These are phyloP conservation scores for Scophthalmus maximus DNA, from an alignment of 2,113 vertebrate species.

Conservation along the genomic window DNA sequence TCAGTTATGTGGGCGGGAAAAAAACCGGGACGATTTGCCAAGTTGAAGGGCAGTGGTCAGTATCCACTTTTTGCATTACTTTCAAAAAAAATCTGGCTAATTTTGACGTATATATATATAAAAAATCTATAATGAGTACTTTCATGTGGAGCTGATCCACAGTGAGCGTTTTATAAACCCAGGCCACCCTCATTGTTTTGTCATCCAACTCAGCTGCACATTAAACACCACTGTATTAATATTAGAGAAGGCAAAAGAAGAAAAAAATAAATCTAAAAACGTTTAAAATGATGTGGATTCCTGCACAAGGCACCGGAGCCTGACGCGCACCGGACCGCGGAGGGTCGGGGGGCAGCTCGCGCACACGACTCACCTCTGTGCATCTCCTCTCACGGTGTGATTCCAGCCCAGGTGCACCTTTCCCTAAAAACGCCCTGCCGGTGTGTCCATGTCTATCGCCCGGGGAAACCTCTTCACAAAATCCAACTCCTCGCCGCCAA, in stretches of 20 bases:
- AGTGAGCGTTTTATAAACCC: background rate
- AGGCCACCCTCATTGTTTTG: background rate
- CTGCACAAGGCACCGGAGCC: slow-evolving; percentile 14
- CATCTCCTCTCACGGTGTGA: slow-evolving; percentile 78
- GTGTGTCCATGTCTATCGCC: slow-evolving; percentile 65
- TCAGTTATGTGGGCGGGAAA: too few species aligned
- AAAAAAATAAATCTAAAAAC: background rate
- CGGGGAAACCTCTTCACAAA: slow-evolving; percentile 57
- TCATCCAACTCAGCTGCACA: background rate
- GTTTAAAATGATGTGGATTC: background rate
- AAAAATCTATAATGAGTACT: too few species aligned
- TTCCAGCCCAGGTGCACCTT: slow-evolving; percentile 57
- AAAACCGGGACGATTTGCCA: too few species aligned
- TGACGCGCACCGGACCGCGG: slow-evolving; percentile 38
- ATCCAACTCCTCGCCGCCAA: slow-evolving; percentile 78
- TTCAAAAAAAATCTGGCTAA: too few species aligned
- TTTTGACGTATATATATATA: too few species aligned
- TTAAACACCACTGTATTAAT: background rate
- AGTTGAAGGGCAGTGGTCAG: too few species aligned
- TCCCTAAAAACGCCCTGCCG: slow-evolving; percentile 48
- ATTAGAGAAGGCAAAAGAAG: background rate
- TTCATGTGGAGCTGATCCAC: background rate
- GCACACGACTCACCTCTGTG: slow-evolving; percentile 80
- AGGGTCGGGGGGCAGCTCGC: background rate
- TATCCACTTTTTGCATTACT: too few species aligned